Evolutionary conservation across 2,888 invertebrate genomes (phyloP).

Genomic region (Caenorhabditis sinica): DNA sequence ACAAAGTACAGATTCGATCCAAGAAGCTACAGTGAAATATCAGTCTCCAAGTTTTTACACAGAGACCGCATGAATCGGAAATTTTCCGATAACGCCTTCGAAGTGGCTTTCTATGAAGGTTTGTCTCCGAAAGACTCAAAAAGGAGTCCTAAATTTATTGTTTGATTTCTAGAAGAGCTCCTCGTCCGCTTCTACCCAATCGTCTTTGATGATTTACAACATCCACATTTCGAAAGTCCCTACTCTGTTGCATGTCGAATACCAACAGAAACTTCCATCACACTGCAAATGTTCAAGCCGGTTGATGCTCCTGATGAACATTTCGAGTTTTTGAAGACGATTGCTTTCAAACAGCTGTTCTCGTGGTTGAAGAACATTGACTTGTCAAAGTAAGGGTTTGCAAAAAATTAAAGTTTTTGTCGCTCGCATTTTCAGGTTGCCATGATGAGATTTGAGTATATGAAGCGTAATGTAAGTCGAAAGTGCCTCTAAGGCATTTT

Average conservation of each 20-base stretch:
- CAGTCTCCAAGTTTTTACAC: slow-evolving; percentile 59
- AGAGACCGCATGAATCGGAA: background rate
- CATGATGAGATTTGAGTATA: no score
- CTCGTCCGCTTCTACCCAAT: slow-evolving; percentile 59
- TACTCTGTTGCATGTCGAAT: slow-evolving; percentile 41
- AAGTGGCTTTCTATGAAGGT: slow-evolving; percentile 61
- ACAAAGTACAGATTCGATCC: slow-evolving; percentile 17
- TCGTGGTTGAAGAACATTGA: slow-evolving; percentile 67
- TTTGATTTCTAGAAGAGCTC: slow-evolving; percentile 43
- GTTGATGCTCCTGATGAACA: slow-evolving; percentile 33
- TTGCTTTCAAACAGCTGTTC: slow-evolving; percentile 55
- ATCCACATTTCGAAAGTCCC: slow-evolving; percentile 54
- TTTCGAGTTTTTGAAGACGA: slow-evolving; percentile 47
- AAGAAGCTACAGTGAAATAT: slow-evolving; percentile 31
- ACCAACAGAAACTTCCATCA: slow-evolving; percentile 7
- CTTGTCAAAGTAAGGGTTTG: slow-evolving; percentile 46
- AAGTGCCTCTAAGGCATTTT: no score
- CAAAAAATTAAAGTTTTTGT: slow-evolving; percentile 3
- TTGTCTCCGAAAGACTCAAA: background rate
- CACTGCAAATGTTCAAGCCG: slow-evolving; percentile 45
- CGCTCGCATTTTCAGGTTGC: no score
- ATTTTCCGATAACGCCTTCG: slow-evolving; percentile 60
- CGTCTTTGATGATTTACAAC: slow-evolving; percentile 23
- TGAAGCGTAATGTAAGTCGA: no score
- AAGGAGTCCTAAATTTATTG: background rate